Evolutionary conservation across 1,140 invertebrate species (phyloP).

Genomic region (Drosophila ananassae): DNA sequence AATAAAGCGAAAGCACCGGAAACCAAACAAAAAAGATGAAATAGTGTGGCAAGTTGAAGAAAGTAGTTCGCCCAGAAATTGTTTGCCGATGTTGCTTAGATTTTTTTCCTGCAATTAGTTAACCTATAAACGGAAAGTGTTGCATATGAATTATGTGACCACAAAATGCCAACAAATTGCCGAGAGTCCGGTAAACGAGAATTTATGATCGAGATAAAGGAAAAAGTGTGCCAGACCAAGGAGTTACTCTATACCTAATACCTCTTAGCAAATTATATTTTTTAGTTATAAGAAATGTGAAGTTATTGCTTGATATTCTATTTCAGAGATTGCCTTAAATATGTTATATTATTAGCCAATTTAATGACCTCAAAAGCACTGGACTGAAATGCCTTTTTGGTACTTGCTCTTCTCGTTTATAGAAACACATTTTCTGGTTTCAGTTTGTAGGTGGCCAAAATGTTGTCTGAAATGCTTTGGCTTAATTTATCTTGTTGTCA

Average conservation of each 20-base stretch:
- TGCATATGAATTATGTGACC: constrained; percentile 43
- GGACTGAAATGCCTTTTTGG: constrained; percentile 15
- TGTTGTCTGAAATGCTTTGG: constrained; percentile 38
- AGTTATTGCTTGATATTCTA: neutral
- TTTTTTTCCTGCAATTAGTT: constrained; percentile 51
- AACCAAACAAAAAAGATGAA: constrained; percentile 11
- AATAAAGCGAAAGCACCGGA: constrained; percentile 29
- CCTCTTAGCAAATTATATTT: no score
- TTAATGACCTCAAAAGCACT: constrained; percentile 24
- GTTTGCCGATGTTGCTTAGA: constrained; percentile 35
- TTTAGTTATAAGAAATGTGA: no score
- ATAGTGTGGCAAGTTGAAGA: neutral
- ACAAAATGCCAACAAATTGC: constrained; percentile 36
- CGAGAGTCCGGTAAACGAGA: constrained; percentile 15
- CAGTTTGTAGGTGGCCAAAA: constrained; percentile 27
- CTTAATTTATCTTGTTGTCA: constrained; percentile 54
- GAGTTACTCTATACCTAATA: neutral
- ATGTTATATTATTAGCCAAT: neutral
- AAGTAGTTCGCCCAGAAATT: constrained; percentile 32
- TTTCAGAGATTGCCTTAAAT: neutral
- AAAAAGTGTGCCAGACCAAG: neutral
- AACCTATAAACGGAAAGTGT: constrained; percentile 43
- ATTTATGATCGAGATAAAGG: constrained; percentile 19
- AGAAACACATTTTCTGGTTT: constrained; percentile 30
- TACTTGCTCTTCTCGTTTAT: constrained; percentile 1